These are phyloP conservation scores for Siniperca knerii DNA, from an alignment of 2,113 vertebrate genomes.

Conservation along the genomic window DNA sequence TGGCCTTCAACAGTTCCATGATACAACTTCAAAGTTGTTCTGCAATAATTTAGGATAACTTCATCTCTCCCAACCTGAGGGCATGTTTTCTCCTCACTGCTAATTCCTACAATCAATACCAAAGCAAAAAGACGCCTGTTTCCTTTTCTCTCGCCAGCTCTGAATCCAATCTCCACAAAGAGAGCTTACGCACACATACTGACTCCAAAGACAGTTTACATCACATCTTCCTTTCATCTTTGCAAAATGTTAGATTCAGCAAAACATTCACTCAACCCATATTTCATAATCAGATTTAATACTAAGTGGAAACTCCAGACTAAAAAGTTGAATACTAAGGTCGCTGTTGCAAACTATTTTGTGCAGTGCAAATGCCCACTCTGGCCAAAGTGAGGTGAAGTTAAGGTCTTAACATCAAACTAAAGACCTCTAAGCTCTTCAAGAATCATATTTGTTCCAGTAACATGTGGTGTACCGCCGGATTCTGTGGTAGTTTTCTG, in stretches of 20 bases:
- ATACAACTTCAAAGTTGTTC: conserved; percentile 78
- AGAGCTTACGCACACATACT: conserved; percentile 36
- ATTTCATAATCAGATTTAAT: conserved; percentile 37
- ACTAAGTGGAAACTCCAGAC: conserved; percentile 33
- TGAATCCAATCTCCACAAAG: conserved; percentile 70
- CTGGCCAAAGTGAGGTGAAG: conserved; percentile 28
- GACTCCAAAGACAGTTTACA: conserved; percentile 62
- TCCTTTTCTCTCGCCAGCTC: conserved; percentile 56
- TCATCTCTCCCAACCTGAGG: conserved; percentile 74
- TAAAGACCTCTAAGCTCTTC: conserved; percentile 4
- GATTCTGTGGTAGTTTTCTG: conserved; percentile 8
- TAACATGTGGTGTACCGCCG: conserved; percentile 27
- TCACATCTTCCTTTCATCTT: conserved; percentile 71
- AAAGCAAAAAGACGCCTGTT: conserved; percentile 62
- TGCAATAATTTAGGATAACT: conserved; percentile 69
- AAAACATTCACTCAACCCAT: conserved; percentile 42
- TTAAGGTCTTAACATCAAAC: conserved; percentile 27
- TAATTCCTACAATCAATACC: conserved; percentile 74
- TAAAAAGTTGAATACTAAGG: background rate
- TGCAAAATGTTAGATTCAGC: conserved; percentile 49
- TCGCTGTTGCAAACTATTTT: background rate
- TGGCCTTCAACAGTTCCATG: conserved; percentile 47
- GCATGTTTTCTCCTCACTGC: conserved; percentile 61
- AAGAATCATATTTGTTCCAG: conserved; percentile 23
- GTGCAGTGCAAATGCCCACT: background rate